Conservation (phyloP, 2,113 vertebrate species). For the Mesitornis unicolor region DNA sequence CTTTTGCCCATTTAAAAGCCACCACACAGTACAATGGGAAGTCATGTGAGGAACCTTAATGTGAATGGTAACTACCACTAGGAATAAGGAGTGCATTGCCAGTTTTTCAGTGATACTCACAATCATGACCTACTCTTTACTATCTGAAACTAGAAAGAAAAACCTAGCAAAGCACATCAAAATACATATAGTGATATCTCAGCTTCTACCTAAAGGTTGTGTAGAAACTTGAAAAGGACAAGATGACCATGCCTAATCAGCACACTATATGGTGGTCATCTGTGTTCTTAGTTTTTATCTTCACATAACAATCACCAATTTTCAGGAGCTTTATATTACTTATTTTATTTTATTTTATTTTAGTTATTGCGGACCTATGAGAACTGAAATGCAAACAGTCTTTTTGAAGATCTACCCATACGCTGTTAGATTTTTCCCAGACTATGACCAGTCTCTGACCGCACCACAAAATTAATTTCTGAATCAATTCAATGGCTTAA, state of each 20-base stretch:
- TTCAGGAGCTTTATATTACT: neutral
- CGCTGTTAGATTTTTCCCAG: neutral
- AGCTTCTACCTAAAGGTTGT: neutral
- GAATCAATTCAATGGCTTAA: neutral
- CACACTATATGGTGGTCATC: accelerated
- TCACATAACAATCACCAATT: neutral
- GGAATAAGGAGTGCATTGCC: neutral
- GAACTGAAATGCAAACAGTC: neutral
- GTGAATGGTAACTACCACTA: neutral
- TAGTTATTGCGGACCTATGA: neutral
- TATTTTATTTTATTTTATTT: too few species aligned
- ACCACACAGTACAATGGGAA: neutral
- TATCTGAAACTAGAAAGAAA: neutral
- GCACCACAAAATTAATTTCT: neutral
- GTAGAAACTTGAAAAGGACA: neutral
- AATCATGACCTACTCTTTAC: neutral
- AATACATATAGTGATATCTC: neutral
- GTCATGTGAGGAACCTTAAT: neutral
- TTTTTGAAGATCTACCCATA: neutral
- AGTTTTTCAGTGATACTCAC: neutral
- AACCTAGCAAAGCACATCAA: neutral
- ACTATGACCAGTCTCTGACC: accelerated
- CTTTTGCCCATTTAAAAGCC: neutral
- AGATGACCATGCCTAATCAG: neutral
- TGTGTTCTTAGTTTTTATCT: neutral